Base-by-base conservation (phyloP, 1,140 invertebrate genomes). In the Heliconius melpomene region DNA sequence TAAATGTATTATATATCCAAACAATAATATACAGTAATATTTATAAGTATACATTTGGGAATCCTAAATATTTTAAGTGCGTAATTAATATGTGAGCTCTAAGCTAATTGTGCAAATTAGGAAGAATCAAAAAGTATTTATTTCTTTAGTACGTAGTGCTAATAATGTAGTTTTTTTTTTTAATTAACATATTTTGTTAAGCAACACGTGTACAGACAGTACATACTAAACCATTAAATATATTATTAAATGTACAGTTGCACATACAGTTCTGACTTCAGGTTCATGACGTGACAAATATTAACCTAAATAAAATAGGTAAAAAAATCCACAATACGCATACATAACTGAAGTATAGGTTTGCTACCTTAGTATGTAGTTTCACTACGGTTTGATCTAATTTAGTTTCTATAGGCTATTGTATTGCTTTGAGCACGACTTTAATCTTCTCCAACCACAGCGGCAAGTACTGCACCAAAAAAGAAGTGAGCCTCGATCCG, bases 401-500 rank as follows among this genome's bases (percentile, higher is more conserved):
- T 66, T 66, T 26, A 66, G 11, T 26, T 11, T 57, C 54, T 66
- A 29, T 13, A 66, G 57, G 11, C 57, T 66, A 66, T 66, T 66
- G 57, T 26, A 29, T 29, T 29, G 29, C 91, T 98, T 97, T 93
- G 97, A 98, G 86, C 96, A 97, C 94, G 98, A 98, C 88, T 29
- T 29, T 29, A 98, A 98, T 98, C 32, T 97, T 97, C 90, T 96
- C 96, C 23, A 96, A 97, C 20, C 97, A 98, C 95, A 96, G 97
- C 85, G 97, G 97, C 80, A 98, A 98, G 90, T 97, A 98, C 89
- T 95, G 98, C 74, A 96, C 96, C 79, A 98, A 98, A 95, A 97
- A 97, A 89, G 98, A 98, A 95, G 97, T 96, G 54, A 96, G 93
- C 82, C 96, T 96, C 88, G 98, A 98, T 92, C 98, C 98, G 57